Percentiles rank a stretch among this genome's conserved stretches.
phyloP scores from a whole-genome alignment of 2,888 invertebrate species.

The Drosophila quinaria region DNA sequence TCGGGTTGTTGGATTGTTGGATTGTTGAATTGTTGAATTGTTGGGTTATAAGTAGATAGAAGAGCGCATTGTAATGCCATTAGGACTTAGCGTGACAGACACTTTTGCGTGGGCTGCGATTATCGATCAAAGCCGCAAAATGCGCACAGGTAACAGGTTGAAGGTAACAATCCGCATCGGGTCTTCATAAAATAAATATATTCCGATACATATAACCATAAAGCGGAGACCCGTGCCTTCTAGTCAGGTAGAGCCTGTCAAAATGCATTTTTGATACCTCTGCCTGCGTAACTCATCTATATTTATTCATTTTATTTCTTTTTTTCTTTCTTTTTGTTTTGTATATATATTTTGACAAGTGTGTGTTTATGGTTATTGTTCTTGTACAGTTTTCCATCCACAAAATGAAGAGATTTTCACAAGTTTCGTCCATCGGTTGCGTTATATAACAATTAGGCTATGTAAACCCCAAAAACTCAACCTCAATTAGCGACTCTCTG shows the following conservation, averaged over 20 bases:
- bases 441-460: constrained; percentile 74
- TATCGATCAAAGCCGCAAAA: constrained; percentile 82
- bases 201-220: constrained; percentile 35
- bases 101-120: constrained; percentile 80
- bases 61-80: constrained; percentile 70
- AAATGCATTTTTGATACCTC: constrained; percentile 64
- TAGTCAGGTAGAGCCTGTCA: constrained; percentile 58
- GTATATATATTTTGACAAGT: constrained; percentile 74
- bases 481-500: constrained; percentile 74
- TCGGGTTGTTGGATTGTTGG: neutral
- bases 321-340: constrained; percentile 8
- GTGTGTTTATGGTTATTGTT: constrained; percentile 60
- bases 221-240: constrained; percentile 33
- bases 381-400: constrained; percentile 7
- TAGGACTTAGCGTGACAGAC: constrained; percentile 73
- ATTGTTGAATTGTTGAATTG: constrained; percentile 1
- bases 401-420: constrained; percentile 73
- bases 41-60: constrained; percentile 38
- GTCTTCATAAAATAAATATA: neutral
- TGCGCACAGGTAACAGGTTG: constrained; percentile 64
- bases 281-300: constrained; percentile 27
- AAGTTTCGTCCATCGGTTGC: constrained; percentile 48
- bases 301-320: neutral
- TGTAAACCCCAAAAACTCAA: constrained; percentile 61
- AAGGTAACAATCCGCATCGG: neutral